Evolutionary conservation across 1,140 invertebrate species (phyloP), one percentile per base, ranked within the genome.

Genomic region (Metaphire vulgaris): DNA sequence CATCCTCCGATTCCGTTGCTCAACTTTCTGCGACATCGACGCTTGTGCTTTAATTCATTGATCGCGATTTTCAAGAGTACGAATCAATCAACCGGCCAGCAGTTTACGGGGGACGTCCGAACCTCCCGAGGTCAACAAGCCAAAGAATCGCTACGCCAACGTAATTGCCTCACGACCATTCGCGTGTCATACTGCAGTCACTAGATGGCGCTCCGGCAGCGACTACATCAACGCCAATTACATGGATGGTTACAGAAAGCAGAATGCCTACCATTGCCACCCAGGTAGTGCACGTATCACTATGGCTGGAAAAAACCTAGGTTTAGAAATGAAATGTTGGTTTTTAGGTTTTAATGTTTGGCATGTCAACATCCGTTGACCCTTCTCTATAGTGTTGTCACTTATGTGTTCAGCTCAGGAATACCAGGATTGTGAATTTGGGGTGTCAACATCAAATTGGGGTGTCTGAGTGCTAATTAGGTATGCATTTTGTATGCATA

Each of bases 81-180:
- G 88, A 87, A 85, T 95, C 93, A 77, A 99, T 99, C 76, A 97
- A 99, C 97, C 2, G 97, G 96, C 0, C 97, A 99, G 83, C 97
- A 99, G 85, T 99, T 99, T 84, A 99, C 97, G 0, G 99, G 98
- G 98, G 97, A 99, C 84, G 94, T 98, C 86, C 98, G 96, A 0
- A 98, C 95, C 83, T n/a, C 90, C 70, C 33, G 76, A 77, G 33
- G 33, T 34, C 33, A 77, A 77, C 66, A 77, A 77, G 29, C 93
- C 95, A 0, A 99, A 99, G 87, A 99, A 99, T 88, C 91, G 98
- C 34, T 99, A 99, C 85, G 97, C 97, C 2, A 99, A 99, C n/a
- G n/a, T n/a, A n/a, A n/a, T n/a, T n/a, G n/a, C n/a, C n/a, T n/a
- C n/a, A n/a, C n/a, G n/a, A n/a, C n/a, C 85, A 97, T 99, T 0